These are phyloP conservation scores for Lytechinus pictus DNA, from an alignment of 35 echinoderm and acorn worm genomes.

Conservation along the genomic window DNA sequence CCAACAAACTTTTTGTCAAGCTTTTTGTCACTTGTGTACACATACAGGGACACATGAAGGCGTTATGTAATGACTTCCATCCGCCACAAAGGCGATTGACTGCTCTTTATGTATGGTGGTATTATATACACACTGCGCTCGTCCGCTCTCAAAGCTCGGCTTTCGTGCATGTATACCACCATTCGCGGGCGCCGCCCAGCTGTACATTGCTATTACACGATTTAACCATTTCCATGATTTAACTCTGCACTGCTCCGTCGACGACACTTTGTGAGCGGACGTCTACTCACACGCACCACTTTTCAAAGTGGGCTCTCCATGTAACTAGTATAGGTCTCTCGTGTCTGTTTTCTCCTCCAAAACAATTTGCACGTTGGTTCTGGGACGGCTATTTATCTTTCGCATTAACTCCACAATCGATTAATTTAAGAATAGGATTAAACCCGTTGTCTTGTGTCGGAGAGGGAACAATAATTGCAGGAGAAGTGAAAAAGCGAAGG, in stretches of 20 bases:
- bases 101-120: no score
- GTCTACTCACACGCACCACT: background rate
- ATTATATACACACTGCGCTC: no score
- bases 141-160: no score
- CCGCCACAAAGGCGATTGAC: no score
- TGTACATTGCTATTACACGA: no score
- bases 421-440: conserved; percentile 13
- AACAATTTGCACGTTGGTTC: background rate
- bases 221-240: no score
- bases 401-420: background rate
- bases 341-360: background rate
- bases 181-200: background rate
- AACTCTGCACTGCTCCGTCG: no score
- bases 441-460: background rate
- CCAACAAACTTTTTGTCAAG: background rate
- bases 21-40: background rate
- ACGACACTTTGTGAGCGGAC: background rate
- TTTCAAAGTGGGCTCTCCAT: background rate
- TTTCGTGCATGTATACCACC: background rate
- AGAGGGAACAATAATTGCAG: background rate
- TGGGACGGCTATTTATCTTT: background rate
- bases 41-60: background rate
- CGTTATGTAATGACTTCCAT: background rate
- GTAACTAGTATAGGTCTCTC: background rate
- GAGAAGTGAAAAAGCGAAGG: background rate